Conservation (phyloP, 2,888 invertebrate species). For the Ferdinandea cuprea region DNA sequence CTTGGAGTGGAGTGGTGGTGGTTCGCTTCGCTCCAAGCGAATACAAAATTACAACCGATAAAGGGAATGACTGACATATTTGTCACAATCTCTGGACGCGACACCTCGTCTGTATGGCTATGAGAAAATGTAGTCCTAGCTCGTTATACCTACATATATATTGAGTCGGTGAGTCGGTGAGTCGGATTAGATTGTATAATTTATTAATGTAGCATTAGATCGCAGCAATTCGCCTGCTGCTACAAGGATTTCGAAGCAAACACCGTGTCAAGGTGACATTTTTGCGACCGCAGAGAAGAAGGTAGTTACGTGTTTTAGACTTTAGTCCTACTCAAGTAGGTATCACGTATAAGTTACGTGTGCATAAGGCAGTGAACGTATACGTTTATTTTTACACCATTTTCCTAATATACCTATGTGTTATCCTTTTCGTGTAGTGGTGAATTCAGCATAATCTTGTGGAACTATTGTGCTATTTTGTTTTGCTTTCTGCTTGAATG, state of each 20-base stretch:
- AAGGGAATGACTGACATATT: slow-evolving; percentile 53
- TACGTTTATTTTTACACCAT: background rate
- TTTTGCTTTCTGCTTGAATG: background rate
- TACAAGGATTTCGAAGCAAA: background rate
- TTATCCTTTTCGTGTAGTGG: slow-evolving; percentile 1
- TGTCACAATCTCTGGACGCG: slow-evolving; percentile 31
- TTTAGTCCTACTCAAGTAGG: background rate
- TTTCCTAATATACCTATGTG: background rate
- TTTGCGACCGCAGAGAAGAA: background rate
- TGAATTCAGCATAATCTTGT: background rate
- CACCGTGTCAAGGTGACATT: slow-evolving; percentile 27
- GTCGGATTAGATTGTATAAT: slow-evolving; percentile 44
- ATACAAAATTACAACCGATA: slow-evolving; percentile 38
- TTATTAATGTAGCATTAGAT: slow-evolving; percentile 30
- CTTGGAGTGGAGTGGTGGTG: too few species aligned
- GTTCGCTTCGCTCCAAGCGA: background rate
- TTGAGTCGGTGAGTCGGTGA: slow-evolving; percentile 9
- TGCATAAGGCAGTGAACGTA: background rate
- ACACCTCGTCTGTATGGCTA: background rate
- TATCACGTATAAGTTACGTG: background rate
- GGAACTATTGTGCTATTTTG: slow-evolving; percentile 9
- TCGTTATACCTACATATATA: slow-evolving; percentile 31
- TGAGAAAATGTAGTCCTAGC: slow-evolving; percentile 1
- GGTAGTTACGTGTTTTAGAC: slow-evolving; percentile 10
- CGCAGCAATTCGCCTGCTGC: background rate